phyloP scores from a whole-genome alignment of 2,113 vertebrate species.

The Himantopus leucocephalus region DNA sequence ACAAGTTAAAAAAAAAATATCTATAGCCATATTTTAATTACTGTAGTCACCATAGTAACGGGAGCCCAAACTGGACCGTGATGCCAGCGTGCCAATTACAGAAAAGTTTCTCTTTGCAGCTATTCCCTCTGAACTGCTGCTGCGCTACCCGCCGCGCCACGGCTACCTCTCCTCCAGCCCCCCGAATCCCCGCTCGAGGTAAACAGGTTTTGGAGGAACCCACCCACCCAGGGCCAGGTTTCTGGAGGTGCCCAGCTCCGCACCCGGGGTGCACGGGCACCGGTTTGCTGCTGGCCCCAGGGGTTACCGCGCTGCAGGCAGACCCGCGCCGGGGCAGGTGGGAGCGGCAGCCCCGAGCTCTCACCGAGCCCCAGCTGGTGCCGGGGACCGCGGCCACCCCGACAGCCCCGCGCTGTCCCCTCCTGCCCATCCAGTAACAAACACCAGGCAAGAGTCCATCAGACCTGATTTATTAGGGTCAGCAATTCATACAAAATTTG shows the following conservation, averaged over 20 bases:
- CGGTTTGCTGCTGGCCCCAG: no score
- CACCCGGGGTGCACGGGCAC: no score
- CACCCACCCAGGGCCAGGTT: background rate
- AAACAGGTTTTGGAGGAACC: background rate
- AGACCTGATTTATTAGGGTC: slow-evolving; percentile 37
- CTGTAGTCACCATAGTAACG: background rate
- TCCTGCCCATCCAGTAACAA: background rate
- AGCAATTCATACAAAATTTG: background rate
- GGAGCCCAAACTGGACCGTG: background rate
- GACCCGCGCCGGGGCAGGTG: fast-evolving
- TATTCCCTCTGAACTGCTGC: background rate
- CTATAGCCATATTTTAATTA: background rate
- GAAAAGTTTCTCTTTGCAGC: background rate
- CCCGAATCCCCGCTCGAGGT: background rate
- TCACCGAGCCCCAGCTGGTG: fast-evolving
- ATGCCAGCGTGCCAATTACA: background rate
- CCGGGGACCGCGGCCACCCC: fast-evolving
- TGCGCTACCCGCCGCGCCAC: fast-evolving
- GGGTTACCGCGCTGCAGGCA: background rate
- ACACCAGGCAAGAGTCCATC: background rate
- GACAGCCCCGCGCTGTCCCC: background rate
- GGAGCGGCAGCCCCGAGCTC: background rate
- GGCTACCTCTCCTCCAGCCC: background rate
- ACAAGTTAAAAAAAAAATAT: background rate
- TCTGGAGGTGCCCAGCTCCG: background rate